These are phyloP conservation scores for Trogon melanurus DNA, from an alignment of 2,113 vertebrate genomes.

Conservation along the genomic window DNA sequence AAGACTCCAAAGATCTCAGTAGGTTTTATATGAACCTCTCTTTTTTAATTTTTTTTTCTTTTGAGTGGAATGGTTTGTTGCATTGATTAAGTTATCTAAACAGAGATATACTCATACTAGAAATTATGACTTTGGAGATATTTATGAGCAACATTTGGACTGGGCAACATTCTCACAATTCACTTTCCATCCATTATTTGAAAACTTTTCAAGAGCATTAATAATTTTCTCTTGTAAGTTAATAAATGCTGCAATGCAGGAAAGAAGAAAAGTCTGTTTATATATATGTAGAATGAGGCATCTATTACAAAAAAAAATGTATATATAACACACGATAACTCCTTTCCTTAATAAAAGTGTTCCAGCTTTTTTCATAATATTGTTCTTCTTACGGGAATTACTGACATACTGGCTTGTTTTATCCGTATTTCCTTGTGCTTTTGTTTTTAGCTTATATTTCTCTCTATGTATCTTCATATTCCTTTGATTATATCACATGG, in stretches of 20 bases:
- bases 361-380: not conserved
- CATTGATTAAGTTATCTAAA: not conserved
- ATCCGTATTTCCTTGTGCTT: not conserved
- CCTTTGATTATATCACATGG: not conserved
- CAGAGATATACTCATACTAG: not conserved
- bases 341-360: rapidly evolving
- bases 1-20: not conserved
- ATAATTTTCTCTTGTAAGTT: not conserved
- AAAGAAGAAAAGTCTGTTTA: not conserved
- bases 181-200: not conserved
- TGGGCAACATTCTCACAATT: not conserved
- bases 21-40: rapidly evolving
- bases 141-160: not conserved
- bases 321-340: not conserved
- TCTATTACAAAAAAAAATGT: not conserved
- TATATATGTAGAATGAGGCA: not conserved
- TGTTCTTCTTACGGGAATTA: not conserved
- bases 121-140: not conserved
- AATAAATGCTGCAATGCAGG: not conserved
- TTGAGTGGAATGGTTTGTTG: rapidly evolving
- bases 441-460: not conserved
- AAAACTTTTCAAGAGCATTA: not conserved
- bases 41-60: rapidly evolving
- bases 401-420: not conserved
- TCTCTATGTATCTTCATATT: not conserved